Evolutionary conservation across 2,888 invertebrate species (phyloP), one percentile per base, ranked within the genome.

Genomic region (Pollenia griseotomentosa): DNA sequence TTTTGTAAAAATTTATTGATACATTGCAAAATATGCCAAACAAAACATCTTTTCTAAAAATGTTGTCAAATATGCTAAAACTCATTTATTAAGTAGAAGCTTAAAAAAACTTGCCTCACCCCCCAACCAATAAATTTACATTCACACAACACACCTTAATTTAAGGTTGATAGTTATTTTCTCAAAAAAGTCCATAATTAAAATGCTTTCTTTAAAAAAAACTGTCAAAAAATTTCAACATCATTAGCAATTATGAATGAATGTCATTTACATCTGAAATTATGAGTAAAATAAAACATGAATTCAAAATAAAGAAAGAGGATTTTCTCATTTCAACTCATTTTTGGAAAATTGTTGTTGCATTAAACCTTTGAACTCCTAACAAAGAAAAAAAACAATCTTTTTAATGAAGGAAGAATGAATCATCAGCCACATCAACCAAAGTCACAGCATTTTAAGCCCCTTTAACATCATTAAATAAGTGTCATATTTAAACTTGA

Each of bases 161-260:
- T 48, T 16, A n/a, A 48, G 14, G 14, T 53, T 63, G 14, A 51
- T 2, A 4, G n/a, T 48, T 51, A 48, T 10, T 14, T 14, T 19
- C 0, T 19, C 0, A n/a, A 63, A 75, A 3, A 40, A n/a, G 55
- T 55, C 16, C 19, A 75, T 57, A 42, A 10, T 9, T 10, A 68
- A 42, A 42, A 63, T n/a, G 14, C 9, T 42, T 63, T 63, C 2
- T 2, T 16, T 2, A 57, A 19, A 8, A 78, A 63, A 53, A 71
- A 80, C n/a, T 44, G 53, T 79, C 71, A 77, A 55, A 66, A 77
- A 77, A 85, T 77, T 59, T 85, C 65, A 71, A 77, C 71, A 71
- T 80, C 68, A 81, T 85, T 71, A 77, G 44, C 73, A 70, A 80
- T 80, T 83, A 73, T 77, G 73, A 80, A 80, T 80, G 33, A 71